Base-by-base conservation (phyloP, 2,888 invertebrate species). In the Mesochorus sp. region DNA sequence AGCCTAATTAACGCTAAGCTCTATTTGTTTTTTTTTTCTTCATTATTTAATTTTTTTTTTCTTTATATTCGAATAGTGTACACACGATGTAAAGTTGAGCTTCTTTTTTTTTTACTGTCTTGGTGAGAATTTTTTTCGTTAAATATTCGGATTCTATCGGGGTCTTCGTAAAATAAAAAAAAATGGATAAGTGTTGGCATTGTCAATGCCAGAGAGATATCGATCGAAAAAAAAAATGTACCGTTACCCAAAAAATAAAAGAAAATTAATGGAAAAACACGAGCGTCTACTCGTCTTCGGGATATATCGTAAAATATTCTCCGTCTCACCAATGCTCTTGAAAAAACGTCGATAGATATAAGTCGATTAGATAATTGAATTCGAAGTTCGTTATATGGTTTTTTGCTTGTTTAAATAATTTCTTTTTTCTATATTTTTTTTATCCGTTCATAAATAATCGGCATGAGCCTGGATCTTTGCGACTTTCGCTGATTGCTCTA, bases 401-500 rank as follows among this genome's bases (percentile, higher is more conserved):
- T 64, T n/a, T 47, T 1, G 31, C 42, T 42, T 28, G 10, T 62
- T 28, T 42, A 4, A 10, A n/a, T n/a, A n/a, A 3, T 21, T 57
- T 64, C 21, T 57, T 71, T 44, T 67, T 24, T 19, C 28, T 61
- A 17, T 55, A n/a, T 49, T 21, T 21, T 53, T 61, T 39, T 74
- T 76, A 14, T 72, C 74, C 17, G 37, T 12, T 17, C 31, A 42
- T 72, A 44, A 28, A 79, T 55, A 72, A 76, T 84, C 59, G 19
- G 17, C 12, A 12, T 57, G 55, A 59, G 85, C 81, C 83, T 84
- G 81, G 73, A 82, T 84, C 80, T 78, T 83, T 85, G 80, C 82
- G 79, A 82, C 81, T 83, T 81, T 80, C 79, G 83, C 83, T 88
- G 86, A 88, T 88, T 87, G 86, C 87, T 80, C 86, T 87, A 87